Evolutionary conservation across 1,140 invertebrate genomes (phyloP), one percentile per base, ranked within the genome.

Genomic region (Bombyx mandarina): DNA sequence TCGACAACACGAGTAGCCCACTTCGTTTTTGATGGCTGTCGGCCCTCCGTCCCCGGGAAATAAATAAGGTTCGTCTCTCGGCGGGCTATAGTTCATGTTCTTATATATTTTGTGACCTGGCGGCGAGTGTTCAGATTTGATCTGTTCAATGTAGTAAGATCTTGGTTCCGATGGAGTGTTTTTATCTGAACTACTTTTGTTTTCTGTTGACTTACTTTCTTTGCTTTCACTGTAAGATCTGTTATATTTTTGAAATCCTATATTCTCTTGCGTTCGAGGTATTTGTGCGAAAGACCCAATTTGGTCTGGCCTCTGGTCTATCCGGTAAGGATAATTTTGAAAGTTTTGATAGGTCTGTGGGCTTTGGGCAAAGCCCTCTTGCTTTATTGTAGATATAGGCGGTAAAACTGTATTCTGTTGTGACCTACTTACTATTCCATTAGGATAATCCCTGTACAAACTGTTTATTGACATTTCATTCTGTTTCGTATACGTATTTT

Each of bases 1-100:
- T 47, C 92, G 89, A 77, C 93, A 93, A 63, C 93, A 93, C 65
- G 92, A 93, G 22, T 92, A 92, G 1, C 92, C 93, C 10, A 88
- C 67, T 62, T 88, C 88, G 8, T 89, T 88, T 56, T 88, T 90
- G 9, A 93, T 85, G 52, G 85, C 82, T 4, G 86, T 89, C 18
- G 92, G 91, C 4, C 92, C 92, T 7, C 92, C 92, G 45, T 93
- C 93, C 2, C 92, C 93, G 45, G 90, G 79, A 73, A 90, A 94
- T 47, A 90, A 69, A 69, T 91, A 92, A 0, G 88, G 85, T 55
- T 88, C 86, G 56, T 70, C 75, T 65, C 78, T 81, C 1, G 77
- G 75, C 35, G 72, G 75, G 49, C 63, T 66, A 56, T 78, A 89
- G 57, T 78, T 77, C 45, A 89, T 71, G 56, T 87, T 89, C 63